Conservation (phyloP, 2,797 vertebrate species). For the Scomberomorus guttatus region DNA sequence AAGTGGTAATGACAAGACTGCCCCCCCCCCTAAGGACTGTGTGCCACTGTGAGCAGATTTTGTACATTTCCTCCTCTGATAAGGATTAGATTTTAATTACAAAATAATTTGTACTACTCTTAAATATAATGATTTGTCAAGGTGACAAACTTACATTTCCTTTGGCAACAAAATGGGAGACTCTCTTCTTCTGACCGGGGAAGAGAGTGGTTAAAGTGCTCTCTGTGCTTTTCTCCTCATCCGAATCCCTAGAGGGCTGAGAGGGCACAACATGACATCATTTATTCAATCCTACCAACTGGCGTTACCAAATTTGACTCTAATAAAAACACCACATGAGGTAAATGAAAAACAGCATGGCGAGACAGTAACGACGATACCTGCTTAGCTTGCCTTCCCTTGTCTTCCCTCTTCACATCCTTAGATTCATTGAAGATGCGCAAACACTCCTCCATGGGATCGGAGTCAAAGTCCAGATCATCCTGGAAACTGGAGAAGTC, state of each 20-base stretch:
- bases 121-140: too few species aligned
- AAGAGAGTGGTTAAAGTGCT: constrained; percentile 90
- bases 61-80: too few species aligned
- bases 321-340: background rate
- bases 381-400: constrained; percentile 94
- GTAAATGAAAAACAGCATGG: background rate
- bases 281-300: background rate
- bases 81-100: too few species aligned
- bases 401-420: constrained; percentile 95
- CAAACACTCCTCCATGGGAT: constrained; percentile 98
- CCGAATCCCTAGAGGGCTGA: constrained; percentile 86
- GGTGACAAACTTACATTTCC: constrained; percentile 87
- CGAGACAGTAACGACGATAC: constrained; percentile 70
- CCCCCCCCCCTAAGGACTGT: too few species aligned
- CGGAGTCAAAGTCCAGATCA: constrained; percentile 93
- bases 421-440: constrained; percentile 97
- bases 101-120: too few species aligned
- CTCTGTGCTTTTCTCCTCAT: constrained; percentile 83
- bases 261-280: constrained; percentile 36
- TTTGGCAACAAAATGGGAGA: constrained; percentile 93
- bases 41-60: too few species aligned
- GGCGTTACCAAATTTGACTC: background rate
- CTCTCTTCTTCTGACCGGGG: constrained; percentile 95
- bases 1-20: too few species aligned
- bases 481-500: constrained; percentile 90